Base-by-base conservation (phyloP, 2,888 invertebrate species). In the Amblyjoppa proteus region DNA sequence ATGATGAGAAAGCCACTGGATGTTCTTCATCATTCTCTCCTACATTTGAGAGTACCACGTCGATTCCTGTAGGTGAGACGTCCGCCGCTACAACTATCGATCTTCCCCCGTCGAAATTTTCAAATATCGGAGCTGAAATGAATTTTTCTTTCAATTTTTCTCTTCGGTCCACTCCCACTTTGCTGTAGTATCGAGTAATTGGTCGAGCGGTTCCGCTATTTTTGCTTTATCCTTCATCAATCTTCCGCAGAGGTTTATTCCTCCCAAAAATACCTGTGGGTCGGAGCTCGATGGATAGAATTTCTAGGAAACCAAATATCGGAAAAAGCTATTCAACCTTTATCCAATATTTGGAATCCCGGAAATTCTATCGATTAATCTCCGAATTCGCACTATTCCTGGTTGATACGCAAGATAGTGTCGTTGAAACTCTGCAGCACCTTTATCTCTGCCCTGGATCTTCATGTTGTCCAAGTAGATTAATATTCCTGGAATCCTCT, bases 21-120 rank as follows among this genome's bases (percentile, higher is more conserved):
- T 58, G 38, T 68, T 88, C 88, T 20, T 66, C 38, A 6, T 78
- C 80, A 38, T 88, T 73, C 6, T 85, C 11, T 87, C 85, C 28
- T 25, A 76, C 70, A 25, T 90, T 87, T 20, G 85, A 80, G 20
- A 90, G 64, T 25, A 90, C 11, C 90, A 90, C 25, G 20, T 25
- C 56, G 5, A 56, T 56, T 7, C 56, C 25, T 7, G 20, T 56
- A 7, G 56, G 56, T n/a, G 91, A 92, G 0, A 94, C 94, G 89
- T 94, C 94, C 28, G 91, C 90, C 0, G 93, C 90, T 7, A 94
- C 78, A 9, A 86, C 79, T 4, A 94, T 58, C 31, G 87, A 88
- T 13, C 81, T 45, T 28, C 78, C 58, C 4, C 83, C 75, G 76
- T 88, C 84, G 64, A 81, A 90, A 74, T 87, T 87, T 6, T 38